These are phyloP conservation scores for Drosophila nannoptera DNA, from an alignment of 1,140 invertebrate species.

Conservation along the genomic window DNA sequence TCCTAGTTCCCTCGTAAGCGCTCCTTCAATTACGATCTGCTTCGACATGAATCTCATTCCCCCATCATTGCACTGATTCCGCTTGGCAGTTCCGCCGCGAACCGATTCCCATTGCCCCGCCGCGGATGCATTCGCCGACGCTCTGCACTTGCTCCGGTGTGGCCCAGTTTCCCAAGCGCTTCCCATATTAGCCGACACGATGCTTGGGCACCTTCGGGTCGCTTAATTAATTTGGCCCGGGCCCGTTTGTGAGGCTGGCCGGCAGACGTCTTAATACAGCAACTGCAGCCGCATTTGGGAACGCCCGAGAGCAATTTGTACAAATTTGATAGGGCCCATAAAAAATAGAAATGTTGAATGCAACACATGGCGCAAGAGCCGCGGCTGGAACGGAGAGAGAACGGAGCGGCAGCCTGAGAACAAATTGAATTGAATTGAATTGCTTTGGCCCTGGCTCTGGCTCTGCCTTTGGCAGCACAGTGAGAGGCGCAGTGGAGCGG, in stretches of 20 bases:
- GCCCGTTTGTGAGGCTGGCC: slow-evolving; percentile 54
- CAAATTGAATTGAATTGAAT: slow-evolving; percentile 27
- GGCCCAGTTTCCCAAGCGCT: slow-evolving; percentile 16
- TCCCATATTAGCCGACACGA: background rate
- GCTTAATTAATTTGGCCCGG: slow-evolving; percentile 5
- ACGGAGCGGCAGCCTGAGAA: slow-evolving; percentile 35
- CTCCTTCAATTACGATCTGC: too few species aligned
- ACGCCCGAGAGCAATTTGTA: slow-evolving; percentile 59
- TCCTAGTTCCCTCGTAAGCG: too few species aligned
- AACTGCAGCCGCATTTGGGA: slow-evolving; percentile 32
- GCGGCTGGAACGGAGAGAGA: background rate
- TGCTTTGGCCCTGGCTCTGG: slow-evolving; percentile 9
- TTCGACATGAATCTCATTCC: too few species aligned
- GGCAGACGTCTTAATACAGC: slow-evolving; percentile 24
- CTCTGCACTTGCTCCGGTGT: slow-evolving; percentile 18
- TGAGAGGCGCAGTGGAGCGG: slow-evolving; percentile 6
- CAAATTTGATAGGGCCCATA: slow-evolving; percentile 72
- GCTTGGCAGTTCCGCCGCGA: too few species aligned
- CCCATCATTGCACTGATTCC: too few species aligned
- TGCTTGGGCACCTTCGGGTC: background rate
- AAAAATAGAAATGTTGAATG: slow-evolving; percentile 66
- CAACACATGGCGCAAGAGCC: slow-evolving; percentile 59
- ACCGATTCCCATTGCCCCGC: background rate
- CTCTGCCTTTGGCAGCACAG: slow-evolving; percentile 20
- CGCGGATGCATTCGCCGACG: too few species aligned